Percentiles rank a stretch among this genome's conserved stretches.
Conservation (phyloP, 2,113 vertebrate genomes). For the Brachyistius frenatus region DNA sequence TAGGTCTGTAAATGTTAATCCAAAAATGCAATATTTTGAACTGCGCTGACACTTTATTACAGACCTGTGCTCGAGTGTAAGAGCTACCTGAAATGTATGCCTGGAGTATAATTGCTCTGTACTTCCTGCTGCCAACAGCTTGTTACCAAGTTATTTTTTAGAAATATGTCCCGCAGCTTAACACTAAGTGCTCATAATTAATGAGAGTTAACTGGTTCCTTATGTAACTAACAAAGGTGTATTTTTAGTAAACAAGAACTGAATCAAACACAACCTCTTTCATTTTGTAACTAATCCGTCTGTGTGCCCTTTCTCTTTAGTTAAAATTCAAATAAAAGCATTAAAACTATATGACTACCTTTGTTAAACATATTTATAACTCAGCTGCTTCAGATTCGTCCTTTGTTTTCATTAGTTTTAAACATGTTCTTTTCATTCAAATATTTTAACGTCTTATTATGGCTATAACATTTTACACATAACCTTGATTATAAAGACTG, state of each 20-base stretch:
- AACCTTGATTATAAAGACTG: background rate
- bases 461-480: too few relatives aligned
- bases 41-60: background rate
- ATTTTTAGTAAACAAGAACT: background rate
- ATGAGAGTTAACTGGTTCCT: constrained; percentile 26
- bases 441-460: too few relatives aligned
- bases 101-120: constrained; percentile 6
- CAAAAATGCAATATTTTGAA: background rate
- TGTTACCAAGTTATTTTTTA: constrained; percentile 11
- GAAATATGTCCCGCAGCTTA: constrained; percentile 9
- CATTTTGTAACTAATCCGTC: background rate
- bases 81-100: background rate
- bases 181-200: constrained; percentile 11
- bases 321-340: background rate
- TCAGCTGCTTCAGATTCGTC: too few relatives aligned
- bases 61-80: background rate
- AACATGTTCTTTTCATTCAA: too few relatives aligned
- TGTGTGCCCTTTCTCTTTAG: background rate
- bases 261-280: background rate
- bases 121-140: constrained; percentile 15
- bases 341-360: background rate
- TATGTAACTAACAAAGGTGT: constrained; percentile 2
- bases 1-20: too few relatives aligned
- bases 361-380: too few relatives aligned
- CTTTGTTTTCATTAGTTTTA: too few relatives aligned